A percentile compares a stretch with the other conserved stretches of the same genome.
phyloP scores from a whole-genome alignment of 2,797 vertebrate genomes.

The Spinus olivaceus region DNA sequence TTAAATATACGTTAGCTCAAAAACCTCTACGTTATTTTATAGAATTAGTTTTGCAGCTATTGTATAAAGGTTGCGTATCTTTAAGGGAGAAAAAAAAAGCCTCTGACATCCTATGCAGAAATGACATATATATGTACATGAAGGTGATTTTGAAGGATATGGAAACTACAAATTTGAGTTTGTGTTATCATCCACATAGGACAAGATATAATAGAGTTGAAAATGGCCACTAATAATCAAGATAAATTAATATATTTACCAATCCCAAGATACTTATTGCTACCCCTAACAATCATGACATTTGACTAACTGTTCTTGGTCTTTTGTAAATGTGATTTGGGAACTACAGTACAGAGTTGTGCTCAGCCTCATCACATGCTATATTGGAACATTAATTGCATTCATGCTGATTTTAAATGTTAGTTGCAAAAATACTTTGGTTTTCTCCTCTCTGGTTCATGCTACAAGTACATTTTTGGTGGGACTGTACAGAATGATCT shows the following conservation, averaged over 20 bases:
- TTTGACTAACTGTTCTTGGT: neutral
- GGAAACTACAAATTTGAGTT: neutral
- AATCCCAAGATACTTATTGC: neutral
- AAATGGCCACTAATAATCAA: neutral
- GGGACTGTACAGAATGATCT: neutral
- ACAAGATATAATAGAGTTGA: neutral
- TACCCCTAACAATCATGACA: neutral
- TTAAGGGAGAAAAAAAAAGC: neutral
- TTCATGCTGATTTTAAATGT: neutral
- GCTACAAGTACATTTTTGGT: neutral
- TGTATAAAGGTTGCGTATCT: neutral
- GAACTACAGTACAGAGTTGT: neutral
- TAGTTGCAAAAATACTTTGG: neutral
- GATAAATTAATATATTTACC: neutral
- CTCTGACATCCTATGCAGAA: neutral
- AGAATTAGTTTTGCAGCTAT: neutral
- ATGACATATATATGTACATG: neutral
- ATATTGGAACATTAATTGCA: neutral
- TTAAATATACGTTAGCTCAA: neutral
- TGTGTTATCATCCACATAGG: neutral
- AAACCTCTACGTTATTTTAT: neutral
- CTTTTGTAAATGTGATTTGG: neutral
- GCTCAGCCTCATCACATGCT: neutral
- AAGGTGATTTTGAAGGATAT: neutral
- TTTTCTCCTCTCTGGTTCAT: neutral